These are phyloP conservation scores for Ginglymostoma cirratum DNA, from an alignment of 2,113 vertebrate species.

Conservation along the genomic window DNA sequence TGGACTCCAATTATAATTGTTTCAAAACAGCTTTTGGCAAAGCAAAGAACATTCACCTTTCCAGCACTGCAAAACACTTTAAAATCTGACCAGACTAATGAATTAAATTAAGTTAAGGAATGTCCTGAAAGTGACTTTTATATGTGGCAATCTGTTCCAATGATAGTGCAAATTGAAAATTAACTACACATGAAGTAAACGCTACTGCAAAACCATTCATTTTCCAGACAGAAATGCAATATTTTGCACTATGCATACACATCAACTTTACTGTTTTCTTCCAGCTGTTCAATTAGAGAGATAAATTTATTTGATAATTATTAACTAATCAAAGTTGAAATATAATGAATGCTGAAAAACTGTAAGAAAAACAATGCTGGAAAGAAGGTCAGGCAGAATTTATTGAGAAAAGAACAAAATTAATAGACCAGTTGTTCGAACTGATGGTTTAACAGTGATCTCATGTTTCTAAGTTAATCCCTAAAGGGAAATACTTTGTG, in stretches of 20 bases:
- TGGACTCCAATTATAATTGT: neutral
- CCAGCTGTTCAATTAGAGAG: neutral
- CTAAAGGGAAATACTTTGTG: neutral
- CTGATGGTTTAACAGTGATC: neutral
- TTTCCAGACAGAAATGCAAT: neutral
- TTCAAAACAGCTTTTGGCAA: neutral
- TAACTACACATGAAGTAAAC: neutral
- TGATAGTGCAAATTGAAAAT: neutral
- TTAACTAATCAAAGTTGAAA: neutral
- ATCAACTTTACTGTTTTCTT: neutral
- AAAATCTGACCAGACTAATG: neutral
- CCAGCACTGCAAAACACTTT: neutral
- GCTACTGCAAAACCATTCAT: neutral
- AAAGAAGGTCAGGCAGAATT: neutral
- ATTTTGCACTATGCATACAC: neutral
- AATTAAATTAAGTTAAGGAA: neutral
- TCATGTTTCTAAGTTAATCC: neutral
- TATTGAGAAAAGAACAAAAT: neutral
- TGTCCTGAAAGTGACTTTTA: neutral
- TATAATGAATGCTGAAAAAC: neutral
- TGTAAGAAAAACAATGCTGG: neutral
- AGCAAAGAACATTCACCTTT: neutral
- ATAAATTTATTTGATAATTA: neutral
- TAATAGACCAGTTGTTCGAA: neutral
- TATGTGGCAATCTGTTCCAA: neutral